A percentile compares a stretch with the other conserved stretches of the same genome.
phyloP scores from a whole-genome alignment of 2,888 invertebrate species.

The Heliothis peltigera region DNA sequence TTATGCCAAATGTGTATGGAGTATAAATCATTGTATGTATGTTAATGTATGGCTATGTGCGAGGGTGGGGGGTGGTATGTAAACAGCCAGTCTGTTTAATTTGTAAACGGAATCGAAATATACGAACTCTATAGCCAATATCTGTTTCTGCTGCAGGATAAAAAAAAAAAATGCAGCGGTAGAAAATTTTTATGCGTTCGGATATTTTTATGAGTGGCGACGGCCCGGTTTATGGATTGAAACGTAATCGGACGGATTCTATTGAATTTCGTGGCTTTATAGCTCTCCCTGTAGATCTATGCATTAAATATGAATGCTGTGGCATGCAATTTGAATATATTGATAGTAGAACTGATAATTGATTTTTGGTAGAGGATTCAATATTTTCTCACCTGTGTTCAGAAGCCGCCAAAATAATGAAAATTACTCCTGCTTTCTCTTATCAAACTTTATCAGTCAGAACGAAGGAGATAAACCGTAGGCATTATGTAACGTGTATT shows the following conservation, averaged over 20 bases:
- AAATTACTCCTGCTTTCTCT: no score
- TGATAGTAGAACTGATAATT: not conserved
- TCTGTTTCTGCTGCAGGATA: constrained; percentile 67
- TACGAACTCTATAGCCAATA: constrained; percentile 74
- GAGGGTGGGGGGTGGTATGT: constrained; percentile 61
- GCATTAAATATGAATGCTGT: constrained; percentile 45
- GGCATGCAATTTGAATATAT: constrained; percentile 14
- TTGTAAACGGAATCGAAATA: constrained; percentile 84
- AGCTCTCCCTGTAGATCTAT: constrained; percentile 39
- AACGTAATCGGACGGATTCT: constrained; percentile 63
- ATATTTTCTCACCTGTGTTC: not conserved
- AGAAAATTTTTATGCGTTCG: constrained; percentile 71
- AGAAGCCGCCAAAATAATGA: no score
- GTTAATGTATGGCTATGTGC: constrained; percentile 57
- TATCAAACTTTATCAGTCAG: no score
- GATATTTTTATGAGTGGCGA: constrained; percentile 73
- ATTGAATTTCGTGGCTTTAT: constrained; percentile 66
- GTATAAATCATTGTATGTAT: constrained; percentile 83
- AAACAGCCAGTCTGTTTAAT: constrained; percentile 82
- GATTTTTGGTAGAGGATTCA: not conserved
- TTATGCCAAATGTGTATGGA: constrained; percentile 87
- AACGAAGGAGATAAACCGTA: no score
- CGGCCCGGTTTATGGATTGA: constrained; percentile 68
- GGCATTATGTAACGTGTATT: no score
- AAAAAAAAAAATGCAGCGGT: constrained; percentile 66